A percentile compares a stretch with the other conserved stretches of the same genome.
Conservation (phyloP, 2,888 invertebrate species). For the Heliconius ismenius region DNA sequence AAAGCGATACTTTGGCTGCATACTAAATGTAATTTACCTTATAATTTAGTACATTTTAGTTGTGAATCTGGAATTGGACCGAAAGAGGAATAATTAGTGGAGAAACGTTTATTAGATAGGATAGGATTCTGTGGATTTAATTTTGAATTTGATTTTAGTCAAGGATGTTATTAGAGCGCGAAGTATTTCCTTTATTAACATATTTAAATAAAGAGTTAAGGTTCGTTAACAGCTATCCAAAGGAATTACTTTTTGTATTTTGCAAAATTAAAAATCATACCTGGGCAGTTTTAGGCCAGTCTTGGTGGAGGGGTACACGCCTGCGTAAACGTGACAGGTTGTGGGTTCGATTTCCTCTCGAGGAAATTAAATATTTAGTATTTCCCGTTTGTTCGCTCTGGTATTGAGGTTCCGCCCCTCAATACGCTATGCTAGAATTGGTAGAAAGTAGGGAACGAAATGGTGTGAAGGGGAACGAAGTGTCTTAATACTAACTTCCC, state of each 20-base stretch:
- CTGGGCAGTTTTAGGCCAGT: no score
- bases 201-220: constrained; percentile 22
- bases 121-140: constrained; percentile 4
- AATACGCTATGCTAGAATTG: no score
- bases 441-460: no score
- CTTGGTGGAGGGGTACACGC: no score
- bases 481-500: no score
- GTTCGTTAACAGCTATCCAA: background rate
- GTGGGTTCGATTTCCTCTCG: no score
- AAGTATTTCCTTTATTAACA: constrained; percentile 21
- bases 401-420: no score
- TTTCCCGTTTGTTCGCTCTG: no score
- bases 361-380: no score
- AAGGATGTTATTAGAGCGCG: constrained; percentile 21
- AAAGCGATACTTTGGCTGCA: constrained; percentile 41
- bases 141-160: constrained; percentile 25
- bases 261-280: no score
- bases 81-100: constrained; percentile 28
- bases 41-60: constrained; percentile 39
- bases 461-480: no score
- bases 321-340: no score
- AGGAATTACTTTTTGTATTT: background rate
- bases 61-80: constrained; percentile 33
- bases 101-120: constrained; percentile 19
- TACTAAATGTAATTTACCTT: constrained; percentile 42